A percentile compares a stretch with the other conserved stretches of the same genome.
Evolutionary conservation across 2,113 vertebrate genomes (phyloP).

Genomic region (Percopsis transmontana): DNA sequence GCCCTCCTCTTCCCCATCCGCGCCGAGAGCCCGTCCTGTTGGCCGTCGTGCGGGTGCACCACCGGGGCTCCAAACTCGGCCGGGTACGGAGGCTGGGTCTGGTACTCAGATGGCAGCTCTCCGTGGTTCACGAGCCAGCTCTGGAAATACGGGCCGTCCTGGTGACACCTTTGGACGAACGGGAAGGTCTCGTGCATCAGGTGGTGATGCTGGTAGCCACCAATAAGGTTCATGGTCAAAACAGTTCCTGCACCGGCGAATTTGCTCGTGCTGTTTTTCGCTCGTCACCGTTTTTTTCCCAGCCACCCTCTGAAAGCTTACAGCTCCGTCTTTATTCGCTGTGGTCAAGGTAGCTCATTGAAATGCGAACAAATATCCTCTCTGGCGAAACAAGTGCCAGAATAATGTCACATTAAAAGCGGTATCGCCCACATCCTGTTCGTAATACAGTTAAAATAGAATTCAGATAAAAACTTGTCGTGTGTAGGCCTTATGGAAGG

Average conservation of each 20-base stretch:
- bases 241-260: neutral
- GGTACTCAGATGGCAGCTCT: constrained; percentile 82
- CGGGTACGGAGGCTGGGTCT: constrained; percentile 76
- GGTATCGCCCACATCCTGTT: no score
- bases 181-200: constrained; percentile 91
- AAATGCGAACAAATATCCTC: no score
- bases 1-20: constrained; percentile 83
- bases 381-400: no score
- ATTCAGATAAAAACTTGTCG: no score
- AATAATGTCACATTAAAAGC: no score
- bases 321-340: neutral
- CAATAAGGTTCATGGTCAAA: constrained; percentile 88
- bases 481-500: no score
- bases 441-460: no score
- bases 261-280: neutral
- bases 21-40: constrained; percentile 81
- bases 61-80: constrained; percentile 66
- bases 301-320: neutral
- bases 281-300: neutral
- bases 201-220: constrained; percentile 88
- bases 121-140: constrained; percentile 89
- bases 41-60: constrained; percentile 69
- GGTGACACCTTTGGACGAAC: constrained; percentile 87
- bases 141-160: constrained; percentile 86
- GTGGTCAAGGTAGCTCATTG: no score